These are phyloP conservation scores for Hypothenemus hampei DNA, from an alignment of 1,140 invertebrate species.

Conservation along the genomic window DNA sequence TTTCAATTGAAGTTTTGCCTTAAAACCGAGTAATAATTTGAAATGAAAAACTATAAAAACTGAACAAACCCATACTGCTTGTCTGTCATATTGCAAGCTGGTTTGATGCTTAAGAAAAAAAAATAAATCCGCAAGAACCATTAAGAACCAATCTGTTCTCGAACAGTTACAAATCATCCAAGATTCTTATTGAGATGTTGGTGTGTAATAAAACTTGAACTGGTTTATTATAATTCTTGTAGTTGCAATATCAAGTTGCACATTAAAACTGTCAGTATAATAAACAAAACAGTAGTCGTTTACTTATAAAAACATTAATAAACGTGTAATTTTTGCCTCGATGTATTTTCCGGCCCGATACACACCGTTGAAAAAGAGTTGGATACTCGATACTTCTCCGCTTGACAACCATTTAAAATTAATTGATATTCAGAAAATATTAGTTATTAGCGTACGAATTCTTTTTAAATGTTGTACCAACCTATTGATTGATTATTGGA, in stretches of 20 bases:
- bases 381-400: constrained; percentile 1
- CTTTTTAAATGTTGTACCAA: no score
- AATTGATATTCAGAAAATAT: constrained; percentile 11
- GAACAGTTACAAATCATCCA: not conserved
- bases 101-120: no score
- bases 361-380: not conserved
- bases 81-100: no score
- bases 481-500: constrained; percentile 22
- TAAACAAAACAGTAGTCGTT: not conserved
- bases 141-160: not conserved
- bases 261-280: not conserved
- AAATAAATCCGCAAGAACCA: not conserved
- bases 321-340: not conserved
- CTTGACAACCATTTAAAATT: constrained; percentile 10
- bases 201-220: not conserved
- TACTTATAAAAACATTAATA: not conserved
- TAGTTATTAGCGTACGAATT: no score
- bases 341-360: not conserved
- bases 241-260: not conserved
- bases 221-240: not conserved
- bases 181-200: not conserved
- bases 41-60: no score
- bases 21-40: no score
- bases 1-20: no score
- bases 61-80: no score